phyloP scores from a whole-genome alignment of 37 sponge, comb jelly and placozoan genomes.

The Tethya wilhelma region DNA sequence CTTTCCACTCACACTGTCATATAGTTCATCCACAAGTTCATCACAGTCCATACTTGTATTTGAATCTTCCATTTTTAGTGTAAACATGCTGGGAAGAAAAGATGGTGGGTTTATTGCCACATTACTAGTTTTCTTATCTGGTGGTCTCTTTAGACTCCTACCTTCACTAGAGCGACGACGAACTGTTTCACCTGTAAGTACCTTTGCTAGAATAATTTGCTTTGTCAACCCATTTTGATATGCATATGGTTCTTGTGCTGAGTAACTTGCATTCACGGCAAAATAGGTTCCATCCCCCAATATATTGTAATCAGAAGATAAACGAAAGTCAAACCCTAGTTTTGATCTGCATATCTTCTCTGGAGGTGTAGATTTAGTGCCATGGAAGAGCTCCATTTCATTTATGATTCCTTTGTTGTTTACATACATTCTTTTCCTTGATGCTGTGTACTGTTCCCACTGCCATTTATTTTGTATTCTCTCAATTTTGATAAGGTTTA shows the following conservation, averaged over 20 bases:
- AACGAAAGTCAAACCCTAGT: constrained; percentile 72
- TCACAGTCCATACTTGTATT: not conserved
- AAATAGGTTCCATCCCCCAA: constrained; percentile 84
- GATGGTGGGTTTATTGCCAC: too few species aligned
- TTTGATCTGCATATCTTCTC: constrained; percentile 47
- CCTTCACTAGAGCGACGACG: constrained; percentile 23
- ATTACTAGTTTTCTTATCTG: constrained; percentile 49
- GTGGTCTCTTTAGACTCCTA: constrained; percentile 62
- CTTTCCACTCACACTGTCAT: constrained; percentile 77
- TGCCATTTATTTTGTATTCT: constrained; percentile 79
- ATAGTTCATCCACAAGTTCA: constrained; percentile 49
- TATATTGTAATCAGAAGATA: constrained; percentile 13
- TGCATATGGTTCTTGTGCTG: constrained; percentile 45
- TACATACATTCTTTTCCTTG: constrained; percentile 41
- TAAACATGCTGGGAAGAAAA: too few species aligned
- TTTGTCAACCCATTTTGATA: constrained; percentile 1
- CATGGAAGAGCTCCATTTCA: constrained; percentile 68
- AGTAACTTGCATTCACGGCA: constrained; percentile 79
- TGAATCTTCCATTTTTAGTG: not conserved
- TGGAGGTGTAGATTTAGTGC: constrained; percentile 49
- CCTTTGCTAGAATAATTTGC: constrained; percentile 69
- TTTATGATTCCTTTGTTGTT: constrained; percentile 44
- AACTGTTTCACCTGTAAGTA: constrained; percentile 53
- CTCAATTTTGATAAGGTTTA: constrained; percentile 26
- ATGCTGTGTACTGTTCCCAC: constrained; percentile 48